Evolutionary conservation across 1,140 invertebrate genomes (phyloP).

Genomic region (Drosophila virilis): DNA sequence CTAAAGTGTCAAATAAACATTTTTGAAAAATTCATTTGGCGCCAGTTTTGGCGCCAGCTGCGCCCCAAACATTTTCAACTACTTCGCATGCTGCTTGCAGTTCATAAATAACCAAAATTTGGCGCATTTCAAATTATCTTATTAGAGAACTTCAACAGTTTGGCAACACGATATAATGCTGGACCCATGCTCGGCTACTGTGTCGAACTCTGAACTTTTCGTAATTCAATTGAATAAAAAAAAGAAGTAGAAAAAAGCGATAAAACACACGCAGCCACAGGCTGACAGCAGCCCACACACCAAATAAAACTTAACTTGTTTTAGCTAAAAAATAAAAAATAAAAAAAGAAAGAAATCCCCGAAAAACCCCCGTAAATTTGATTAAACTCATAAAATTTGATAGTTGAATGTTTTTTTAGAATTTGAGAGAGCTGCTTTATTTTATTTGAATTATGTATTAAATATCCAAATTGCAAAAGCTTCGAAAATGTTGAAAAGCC

Average conservation of each 20-base stretch:
- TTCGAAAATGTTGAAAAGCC: conserved; percentile 6
- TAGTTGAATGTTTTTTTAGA: neutral
- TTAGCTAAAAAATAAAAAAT: neutral
- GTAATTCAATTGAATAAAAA: conserved; percentile 46
- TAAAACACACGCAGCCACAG: neutral
- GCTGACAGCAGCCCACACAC: neutral
- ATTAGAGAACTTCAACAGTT: conserved; percentile 50
- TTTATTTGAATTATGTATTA: conserved; percentile 4
- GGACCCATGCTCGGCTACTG: conserved; percentile 20
- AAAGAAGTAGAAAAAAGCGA: neutral
- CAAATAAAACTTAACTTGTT: conserved; percentile 1
- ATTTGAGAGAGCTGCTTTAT: neutral
- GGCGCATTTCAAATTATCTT: conserved; percentile 52
- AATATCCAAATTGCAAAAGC: conserved; percentile 5
- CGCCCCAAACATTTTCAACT: conserved; percentile 22
- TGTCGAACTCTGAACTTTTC: conserved; percentile 57
- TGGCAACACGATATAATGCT: conserved; percentile 11
- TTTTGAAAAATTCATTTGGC: conserved; percentile 61
- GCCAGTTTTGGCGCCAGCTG: conserved; percentile 41
- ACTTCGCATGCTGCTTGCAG: conserved; percentile 21
- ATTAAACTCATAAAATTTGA: conserved; percentile 1
- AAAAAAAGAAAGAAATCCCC: neutral
- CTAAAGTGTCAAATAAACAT: conserved; percentile 60
- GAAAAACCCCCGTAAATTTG: neutral
- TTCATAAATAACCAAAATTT: conserved; percentile 50